phyloP scores from a whole-genome alignment of 1,140 invertebrate genomes.

The Dufourea novaeangliae region DNA sequence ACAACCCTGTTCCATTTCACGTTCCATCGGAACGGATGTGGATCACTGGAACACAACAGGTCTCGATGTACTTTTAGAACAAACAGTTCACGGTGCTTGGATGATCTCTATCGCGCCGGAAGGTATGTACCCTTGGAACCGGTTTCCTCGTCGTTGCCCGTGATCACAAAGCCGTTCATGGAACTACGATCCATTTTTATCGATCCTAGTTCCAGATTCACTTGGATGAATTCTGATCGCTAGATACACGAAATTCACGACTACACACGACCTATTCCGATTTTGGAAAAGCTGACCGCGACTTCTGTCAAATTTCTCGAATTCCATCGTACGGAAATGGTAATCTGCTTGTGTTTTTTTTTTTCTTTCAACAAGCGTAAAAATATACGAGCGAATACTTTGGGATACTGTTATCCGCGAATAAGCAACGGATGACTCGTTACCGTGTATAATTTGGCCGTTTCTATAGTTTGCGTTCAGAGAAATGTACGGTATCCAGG shows the following conservation, averaged over 20 bases:
- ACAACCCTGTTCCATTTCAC: too few species aligned
- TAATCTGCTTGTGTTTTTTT: neutral
- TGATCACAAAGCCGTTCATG: neutral
- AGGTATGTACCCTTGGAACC: neutral
- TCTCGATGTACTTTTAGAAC: too few species aligned
- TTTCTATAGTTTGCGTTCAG: neutral
- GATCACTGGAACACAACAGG: neutral
- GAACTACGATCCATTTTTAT: too few species aligned
- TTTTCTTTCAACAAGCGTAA: neutral
- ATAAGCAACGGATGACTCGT: too few species aligned
- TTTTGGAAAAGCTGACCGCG: too few species aligned
- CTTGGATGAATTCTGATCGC: neutral
- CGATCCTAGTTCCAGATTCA: neutral
- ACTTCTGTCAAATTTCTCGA: too few species aligned
- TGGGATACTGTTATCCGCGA: too few species aligned
- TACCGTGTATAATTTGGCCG: too few species aligned
- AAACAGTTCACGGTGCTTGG: neutral
- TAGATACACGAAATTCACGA: too few species aligned
- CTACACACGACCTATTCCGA: too few species aligned
- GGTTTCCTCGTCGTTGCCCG: neutral
- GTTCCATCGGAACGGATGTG: neutral
- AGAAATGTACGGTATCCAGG: conserved; percentile 18
- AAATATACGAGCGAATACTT: too few species aligned
- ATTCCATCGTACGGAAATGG: neutral
- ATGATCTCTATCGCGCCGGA: neutral